A percentile compares a stretch with the other conserved stretches of the same genome.
These are phyloP conservation scores for Harpalus rufipes DNA, from an alignment of 2,888 invertebrate genomes.

Conservation along the genomic window DNA sequence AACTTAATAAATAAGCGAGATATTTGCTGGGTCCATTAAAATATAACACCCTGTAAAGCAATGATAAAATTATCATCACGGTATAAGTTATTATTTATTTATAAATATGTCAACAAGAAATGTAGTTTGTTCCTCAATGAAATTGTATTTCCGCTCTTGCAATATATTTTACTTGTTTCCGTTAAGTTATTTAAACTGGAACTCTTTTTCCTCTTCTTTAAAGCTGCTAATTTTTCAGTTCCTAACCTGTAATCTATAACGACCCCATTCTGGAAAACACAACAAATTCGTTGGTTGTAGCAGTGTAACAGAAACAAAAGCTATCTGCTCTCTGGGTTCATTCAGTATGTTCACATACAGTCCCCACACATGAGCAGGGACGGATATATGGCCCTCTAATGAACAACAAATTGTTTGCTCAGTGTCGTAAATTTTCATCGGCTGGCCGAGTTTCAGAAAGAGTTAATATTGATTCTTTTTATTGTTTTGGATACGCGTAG, in stretches of 20 bases:
- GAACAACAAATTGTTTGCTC: conserved; percentile 64
- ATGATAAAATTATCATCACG: too few relatives aligned
- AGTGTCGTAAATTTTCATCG: conserved; percentile 55
- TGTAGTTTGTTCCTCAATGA: too few relatives aligned
- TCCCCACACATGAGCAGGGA: conserved; percentile 20
- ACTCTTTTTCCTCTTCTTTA: not conserved
- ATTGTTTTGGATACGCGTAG: not conserved
- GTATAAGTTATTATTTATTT: too few relatives aligned
- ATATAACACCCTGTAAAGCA: too few relatives aligned
- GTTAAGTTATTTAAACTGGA: not conserved
- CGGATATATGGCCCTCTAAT: conserved; percentile 60
- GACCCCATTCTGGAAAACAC: not conserved
- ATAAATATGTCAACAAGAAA: too few relatives aligned
- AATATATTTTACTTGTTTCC: too few relatives aligned
- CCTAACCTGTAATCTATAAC: conserved; percentile 35
- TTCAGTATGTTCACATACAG: conserved; percentile 4
- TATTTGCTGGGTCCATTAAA: too few relatives aligned
- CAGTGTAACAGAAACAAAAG: conserved; percentile 29
- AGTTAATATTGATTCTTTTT: not conserved
- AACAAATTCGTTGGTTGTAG: conserved; percentile 19
- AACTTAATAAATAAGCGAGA: too few relatives aligned
- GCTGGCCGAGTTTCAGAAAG: conserved; percentile 21
- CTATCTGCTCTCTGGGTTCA: not conserved
- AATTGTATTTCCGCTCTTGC: too few relatives aligned
- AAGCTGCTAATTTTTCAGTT: conserved; percentile 13